Conservation (phyloP, 2,888 invertebrate species). For the Galeruca laticollis region DNA sequence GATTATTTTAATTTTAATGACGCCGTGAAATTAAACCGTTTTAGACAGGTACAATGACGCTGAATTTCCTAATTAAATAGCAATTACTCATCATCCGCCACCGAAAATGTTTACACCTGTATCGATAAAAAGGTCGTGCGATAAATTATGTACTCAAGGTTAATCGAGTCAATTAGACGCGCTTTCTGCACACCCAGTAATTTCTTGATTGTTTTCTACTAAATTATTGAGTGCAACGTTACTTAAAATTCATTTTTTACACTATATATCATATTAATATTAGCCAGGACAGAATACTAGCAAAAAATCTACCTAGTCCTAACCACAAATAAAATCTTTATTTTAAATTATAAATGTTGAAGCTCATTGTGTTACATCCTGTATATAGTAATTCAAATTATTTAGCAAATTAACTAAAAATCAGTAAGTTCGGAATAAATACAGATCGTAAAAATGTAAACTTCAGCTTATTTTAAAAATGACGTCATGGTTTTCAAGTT, state of each 20-base stretch:
- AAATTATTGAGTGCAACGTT: not conserved
- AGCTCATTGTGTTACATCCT: no score
- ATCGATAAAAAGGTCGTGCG: not conserved
- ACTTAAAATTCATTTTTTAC: no score
- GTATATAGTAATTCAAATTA: no score
- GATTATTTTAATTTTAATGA: not conserved
- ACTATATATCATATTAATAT: no score
- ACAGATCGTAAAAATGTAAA: not conserved
- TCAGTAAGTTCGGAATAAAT: not conserved
- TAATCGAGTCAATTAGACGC: not conserved
- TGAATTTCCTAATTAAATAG: not conserved
- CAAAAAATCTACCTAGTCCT: no score
- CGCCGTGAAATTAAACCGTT: not conserved
- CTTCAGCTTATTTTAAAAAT: not conserved
- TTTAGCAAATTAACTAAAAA: no score
- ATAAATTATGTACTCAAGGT: slow-evolving; percentile 2
- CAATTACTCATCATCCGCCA: not conserved
- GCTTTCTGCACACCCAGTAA: slow-evolving; percentile 3
- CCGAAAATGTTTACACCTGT: slow-evolving; percentile 3
- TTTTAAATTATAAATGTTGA: no score
- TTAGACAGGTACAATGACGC: slow-evolving; percentile 3
- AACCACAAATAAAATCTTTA: no score
- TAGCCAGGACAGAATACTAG: no score
- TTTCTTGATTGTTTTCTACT: slow-evolving; percentile 5
- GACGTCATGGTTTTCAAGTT: not conserved